Evolutionary conservation across 1,140 invertebrate genomes (phyloP).

Genomic region (Homarus americanus): DNA sequence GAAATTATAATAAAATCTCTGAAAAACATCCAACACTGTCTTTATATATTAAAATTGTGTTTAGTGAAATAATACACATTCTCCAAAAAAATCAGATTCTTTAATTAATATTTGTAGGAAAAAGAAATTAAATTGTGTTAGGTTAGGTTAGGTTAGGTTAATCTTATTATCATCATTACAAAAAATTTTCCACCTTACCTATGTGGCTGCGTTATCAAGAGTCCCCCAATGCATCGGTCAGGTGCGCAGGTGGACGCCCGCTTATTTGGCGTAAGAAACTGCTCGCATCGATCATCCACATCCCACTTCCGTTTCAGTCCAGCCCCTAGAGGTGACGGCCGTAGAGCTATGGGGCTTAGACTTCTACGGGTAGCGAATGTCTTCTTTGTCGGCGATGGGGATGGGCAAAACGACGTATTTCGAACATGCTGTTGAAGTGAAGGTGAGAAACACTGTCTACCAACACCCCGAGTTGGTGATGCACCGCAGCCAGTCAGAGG

Average conservation of each 20-base stretch:
- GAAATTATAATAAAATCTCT: too few species aligned
- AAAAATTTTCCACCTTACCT: slow-evolving; percentile 62
- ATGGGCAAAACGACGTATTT: slow-evolving; percentile 84
- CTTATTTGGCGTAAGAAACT: slow-evolving; percentile 71
- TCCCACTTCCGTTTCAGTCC: slow-evolving; percentile 88
- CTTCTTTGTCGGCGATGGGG: slow-evolving; percentile 87
- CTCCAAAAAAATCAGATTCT: too few species aligned
- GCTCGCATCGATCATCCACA: slow-evolving; percentile 80
- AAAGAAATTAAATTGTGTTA: too few species aligned
- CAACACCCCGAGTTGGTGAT: slow-evolving; percentile 77
- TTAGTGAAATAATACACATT: too few species aligned
- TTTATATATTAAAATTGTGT: too few species aligned
- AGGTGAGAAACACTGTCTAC: slow-evolving; percentile 84
- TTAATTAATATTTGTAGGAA: too few species aligned
- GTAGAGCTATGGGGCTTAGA: slow-evolving; percentile 89
- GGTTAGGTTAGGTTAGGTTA: too few species aligned
- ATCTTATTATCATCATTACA: too few species aligned
- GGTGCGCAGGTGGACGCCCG: slow-evolving; percentile 66
- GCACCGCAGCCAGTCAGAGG: slow-evolving; percentile 78
- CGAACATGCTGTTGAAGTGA: slow-evolving; percentile 81
- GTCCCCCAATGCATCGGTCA: slow-evolving; percentile 59
- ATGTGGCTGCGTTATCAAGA: slow-evolving; percentile 72
- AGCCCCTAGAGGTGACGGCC: slow-evolving; percentile 85
- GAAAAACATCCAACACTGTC: too few species aligned
- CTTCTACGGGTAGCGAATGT: slow-evolving; percentile 87